These are phyloP conservation scores for Hypanus sabinus DNA, from an alignment of 2,113 vertebrate species.

Conservation along the genomic window DNA sequence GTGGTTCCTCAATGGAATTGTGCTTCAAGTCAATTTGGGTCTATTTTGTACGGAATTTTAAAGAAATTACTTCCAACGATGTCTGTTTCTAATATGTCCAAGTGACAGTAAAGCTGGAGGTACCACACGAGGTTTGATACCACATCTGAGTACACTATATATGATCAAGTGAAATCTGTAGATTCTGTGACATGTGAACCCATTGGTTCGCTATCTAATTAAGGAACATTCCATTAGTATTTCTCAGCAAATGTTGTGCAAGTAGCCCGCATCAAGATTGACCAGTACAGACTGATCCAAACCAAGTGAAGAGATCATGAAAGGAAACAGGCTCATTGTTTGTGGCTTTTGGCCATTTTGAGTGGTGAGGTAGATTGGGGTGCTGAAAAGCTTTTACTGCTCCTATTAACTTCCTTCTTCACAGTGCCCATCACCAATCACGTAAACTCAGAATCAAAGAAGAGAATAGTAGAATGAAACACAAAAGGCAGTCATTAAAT, in stretches of 20 bases:
- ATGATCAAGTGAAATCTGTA: not conserved
- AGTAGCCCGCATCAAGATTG: not conserved
- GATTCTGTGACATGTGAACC: not conserved
- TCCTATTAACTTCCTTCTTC: not conserved
- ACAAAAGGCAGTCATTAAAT: not conserved
- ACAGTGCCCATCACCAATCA: not conserved
- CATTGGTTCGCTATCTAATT: not conserved
- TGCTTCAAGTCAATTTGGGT: not conserved
- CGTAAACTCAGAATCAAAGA: not conserved
- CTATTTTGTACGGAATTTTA: not conserved
- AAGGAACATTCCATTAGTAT: not conserved
- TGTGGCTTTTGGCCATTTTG: not conserved
- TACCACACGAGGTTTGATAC: not conserved
- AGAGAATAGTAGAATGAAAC: not conserved
- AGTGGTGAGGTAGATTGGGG: too few relatives aligned
- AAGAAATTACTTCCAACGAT: not conserved
- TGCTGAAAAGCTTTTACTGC: too few relatives aligned
- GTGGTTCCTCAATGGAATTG: too few relatives aligned
- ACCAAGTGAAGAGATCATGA: not conserved
- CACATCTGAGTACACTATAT: not conserved
- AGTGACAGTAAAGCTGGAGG: not conserved
- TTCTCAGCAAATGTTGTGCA: not conserved
- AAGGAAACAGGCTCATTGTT: not conserved
- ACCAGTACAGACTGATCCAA: not conserved
- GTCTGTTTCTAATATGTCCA: too few relatives aligned